Conservation (phyloP, 2,797 vertebrate genomes). For the Propithecus deckenii region DNA sequence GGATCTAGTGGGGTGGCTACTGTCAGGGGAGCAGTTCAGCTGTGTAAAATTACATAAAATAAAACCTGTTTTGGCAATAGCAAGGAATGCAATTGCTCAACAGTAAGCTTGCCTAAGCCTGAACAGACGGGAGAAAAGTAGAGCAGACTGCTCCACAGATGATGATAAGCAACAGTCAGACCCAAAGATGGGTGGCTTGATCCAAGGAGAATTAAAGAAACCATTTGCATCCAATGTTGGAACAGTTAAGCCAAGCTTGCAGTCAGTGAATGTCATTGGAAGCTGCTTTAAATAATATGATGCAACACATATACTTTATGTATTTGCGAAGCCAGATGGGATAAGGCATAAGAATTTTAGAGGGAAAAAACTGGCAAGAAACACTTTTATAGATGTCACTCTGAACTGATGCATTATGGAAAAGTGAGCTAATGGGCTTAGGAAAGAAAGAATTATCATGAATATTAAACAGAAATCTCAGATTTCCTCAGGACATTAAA, state of each 20-base stretch:
- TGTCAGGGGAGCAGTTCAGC: constrained; percentile 51
- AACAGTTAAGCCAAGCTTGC: neutral
- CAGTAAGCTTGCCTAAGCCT: constrained; percentile 63
- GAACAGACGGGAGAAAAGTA: constrained; percentile 63
- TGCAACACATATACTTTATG: constrained; percentile 67
- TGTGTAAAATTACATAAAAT: constrained; percentile 70
- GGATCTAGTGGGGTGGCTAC: constrained; percentile 40
- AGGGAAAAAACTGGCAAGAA: constrained; percentile 54
- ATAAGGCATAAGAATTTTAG: constrained; percentile 57
- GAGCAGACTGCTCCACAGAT: constrained; percentile 40
- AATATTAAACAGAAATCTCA: constrained; percentile 57
- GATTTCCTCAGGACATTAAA: constrained; percentile 20
- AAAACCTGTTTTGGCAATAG: constrained; percentile 73
- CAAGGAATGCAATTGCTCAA: constrained; percentile 49
- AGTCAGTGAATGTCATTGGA: constrained; percentile 56
- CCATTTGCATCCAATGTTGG: constrained; percentile 63
- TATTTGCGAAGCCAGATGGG: constrained; percentile 70
- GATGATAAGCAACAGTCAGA: constrained; percentile 34
- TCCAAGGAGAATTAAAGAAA: constrained; percentile 43
- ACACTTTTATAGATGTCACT: constrained; percentile 50
- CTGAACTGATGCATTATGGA: constrained; percentile 57
- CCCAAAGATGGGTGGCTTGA: constrained; percentile 45
- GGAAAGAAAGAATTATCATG: constrained; percentile 1
- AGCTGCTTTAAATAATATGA: constrained; percentile 68
- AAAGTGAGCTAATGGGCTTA: constrained; percentile 50